Base-by-base conservation (phyloP, 1,140 invertebrate genomes). In the Caenorhabditis latens region DNA sequence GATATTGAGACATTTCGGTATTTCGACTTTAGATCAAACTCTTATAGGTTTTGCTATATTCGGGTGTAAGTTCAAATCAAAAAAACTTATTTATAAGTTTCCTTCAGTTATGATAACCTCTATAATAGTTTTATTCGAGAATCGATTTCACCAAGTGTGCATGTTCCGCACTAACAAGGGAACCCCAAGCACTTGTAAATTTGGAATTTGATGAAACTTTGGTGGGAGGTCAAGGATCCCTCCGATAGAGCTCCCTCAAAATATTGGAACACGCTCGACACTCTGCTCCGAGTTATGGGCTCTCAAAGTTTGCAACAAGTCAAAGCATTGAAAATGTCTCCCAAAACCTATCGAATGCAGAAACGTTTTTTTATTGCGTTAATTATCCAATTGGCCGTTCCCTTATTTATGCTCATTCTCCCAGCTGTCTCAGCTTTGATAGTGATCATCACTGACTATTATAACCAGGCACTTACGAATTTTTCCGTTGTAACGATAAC, bases 111-210 rank as follows among this genome's bases (percentile, higher is more conserved):
- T 16, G 4, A n/a, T n/a, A 9, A n/a, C 21, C 21, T 61, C 57
- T 16, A 61, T 61, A n/a, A 24, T 61, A 9, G 2, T 4, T 9
- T n/a, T 61, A 21, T 61, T 61, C 57, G 57, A 61, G 21, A 61
- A n/a, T 61, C 57, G 57, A 61, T 61, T 61, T 24, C n/a, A n/a
- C 57, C 16, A n/a, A 61, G n/a, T 61, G 3, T 61, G 57, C n/a
- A n/a, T 9, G 4, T 61, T 61, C n/a, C 21, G 16, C 9, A 9
- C 16, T 4, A 61, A n/a, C n/a, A n/a, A n/a, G n/a, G n/a, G n/a
- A n/a, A n/a, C n/a, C n/a, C n/a, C n/a, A n/a, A n/a, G n/a, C n/a
- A n/a, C n/a, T n/a, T 19, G n/a, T 7, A 58, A 58, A 19, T 7
- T 21, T 58, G 57, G 57, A 58, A 19, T 7, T 58, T n/a, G n/a